These are phyloP conservation scores for Agapornis roseicollis DNA, from an alignment of 2,113 vertebrate genomes.

Conservation along the genomic window DNA sequence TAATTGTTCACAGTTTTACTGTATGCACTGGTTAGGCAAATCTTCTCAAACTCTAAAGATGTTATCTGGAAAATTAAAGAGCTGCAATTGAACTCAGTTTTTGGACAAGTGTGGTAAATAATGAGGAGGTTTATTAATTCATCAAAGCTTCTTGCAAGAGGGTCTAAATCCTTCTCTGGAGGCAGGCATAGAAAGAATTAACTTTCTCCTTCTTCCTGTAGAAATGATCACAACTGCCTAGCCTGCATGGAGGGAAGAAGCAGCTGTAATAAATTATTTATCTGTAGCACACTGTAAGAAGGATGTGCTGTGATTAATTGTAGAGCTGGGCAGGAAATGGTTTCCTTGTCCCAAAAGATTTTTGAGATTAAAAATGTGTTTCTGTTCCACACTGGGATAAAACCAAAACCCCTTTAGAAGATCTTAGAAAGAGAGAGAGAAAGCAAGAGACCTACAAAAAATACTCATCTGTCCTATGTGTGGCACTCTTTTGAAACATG, in stretches of 20 bases:
- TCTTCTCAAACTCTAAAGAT: slow-evolving; percentile 46
- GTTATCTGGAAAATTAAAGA: slow-evolving; percentile 51
- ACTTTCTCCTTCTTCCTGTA: slow-evolving; percentile 3
- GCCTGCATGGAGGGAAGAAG: not conserved
- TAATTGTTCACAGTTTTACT: slow-evolving; percentile 28
- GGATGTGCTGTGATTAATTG: slow-evolving; percentile 34
- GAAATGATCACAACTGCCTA: slow-evolving; percentile 8
- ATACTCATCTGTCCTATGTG: accelerated
- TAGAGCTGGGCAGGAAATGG: slow-evolving; percentile 8
- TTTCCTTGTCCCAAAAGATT: slow-evolving; percentile 23
- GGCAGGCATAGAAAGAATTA: not conserved
- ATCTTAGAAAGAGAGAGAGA: not conserved
- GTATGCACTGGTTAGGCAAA: slow-evolving; percentile 44
- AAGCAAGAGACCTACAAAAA: not conserved
- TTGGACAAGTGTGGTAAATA: slow-evolving; percentile 39
- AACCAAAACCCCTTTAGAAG: not conserved
- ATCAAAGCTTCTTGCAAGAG: not conserved
- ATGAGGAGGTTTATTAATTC: slow-evolving; percentile 31
- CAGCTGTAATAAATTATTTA: slow-evolving; percentile 44
- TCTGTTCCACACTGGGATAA: not conserved
- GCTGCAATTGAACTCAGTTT: not conserved
- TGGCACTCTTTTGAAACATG: not conserved
- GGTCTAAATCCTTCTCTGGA: slow-evolving; percentile 11
- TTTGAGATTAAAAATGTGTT: slow-evolving; percentile 15
- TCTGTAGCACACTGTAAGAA: not conserved